These are phyloP conservation scores for Danio aesculapii DNA, from an alignment of 2,797 vertebrate species.

Conservation along the genomic window DNA sequence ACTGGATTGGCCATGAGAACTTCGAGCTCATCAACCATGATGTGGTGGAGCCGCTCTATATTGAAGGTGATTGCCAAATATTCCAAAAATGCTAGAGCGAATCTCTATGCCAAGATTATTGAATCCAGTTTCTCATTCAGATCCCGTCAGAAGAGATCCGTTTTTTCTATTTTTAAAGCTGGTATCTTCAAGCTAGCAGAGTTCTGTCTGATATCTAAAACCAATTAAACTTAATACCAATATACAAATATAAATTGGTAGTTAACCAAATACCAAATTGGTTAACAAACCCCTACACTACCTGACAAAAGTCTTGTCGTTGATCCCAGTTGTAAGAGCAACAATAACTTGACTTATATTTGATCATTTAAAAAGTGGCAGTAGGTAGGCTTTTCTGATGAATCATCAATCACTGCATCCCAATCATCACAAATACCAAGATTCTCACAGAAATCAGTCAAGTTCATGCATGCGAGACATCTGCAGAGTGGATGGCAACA, in stretches of 20 bases:
- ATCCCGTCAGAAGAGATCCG: background rate
- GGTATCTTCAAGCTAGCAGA: no score
- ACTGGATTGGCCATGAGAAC: constrained; percentile 99
- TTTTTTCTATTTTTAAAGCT: background rate
- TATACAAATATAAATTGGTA: no score
- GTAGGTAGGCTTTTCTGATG: no score
- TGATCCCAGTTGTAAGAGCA: no score
- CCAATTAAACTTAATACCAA: background rate
- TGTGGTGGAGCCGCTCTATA: constrained; percentile 97
- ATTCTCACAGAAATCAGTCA: no score
- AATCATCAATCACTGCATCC: no score
- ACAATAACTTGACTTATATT: no score
- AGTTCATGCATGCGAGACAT: no score
- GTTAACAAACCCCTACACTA: background rate
- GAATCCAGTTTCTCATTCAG: background rate
- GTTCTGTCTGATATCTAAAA: background rate
- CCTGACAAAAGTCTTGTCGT: no score
- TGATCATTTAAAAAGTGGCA: no score
- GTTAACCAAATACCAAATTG: background rate
- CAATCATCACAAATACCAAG: no score
- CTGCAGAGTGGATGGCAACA: no score
- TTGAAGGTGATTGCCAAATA: constrained; percentile 85
- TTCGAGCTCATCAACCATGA: constrained; percentile 99
- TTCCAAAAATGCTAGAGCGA: background rate
- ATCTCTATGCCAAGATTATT: background rate